Evolutionary conservation across 2,113 vertebrate genomes (phyloP), one percentile per base, ranked within the genome.

Genomic region (Prionailurus viverrinus): DNA sequence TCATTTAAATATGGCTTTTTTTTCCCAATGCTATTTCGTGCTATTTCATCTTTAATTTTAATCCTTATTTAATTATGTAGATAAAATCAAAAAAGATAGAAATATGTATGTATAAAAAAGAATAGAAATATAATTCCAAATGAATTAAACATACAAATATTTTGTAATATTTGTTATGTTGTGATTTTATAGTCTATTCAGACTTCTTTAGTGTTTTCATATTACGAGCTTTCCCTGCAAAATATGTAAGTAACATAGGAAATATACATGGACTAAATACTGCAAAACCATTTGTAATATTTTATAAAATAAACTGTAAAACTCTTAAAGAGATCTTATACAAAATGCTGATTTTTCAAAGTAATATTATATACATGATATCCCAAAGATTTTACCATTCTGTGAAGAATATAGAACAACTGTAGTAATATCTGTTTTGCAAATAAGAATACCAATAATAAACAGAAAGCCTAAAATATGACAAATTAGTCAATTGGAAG

Each of bases 21-120:
- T 94, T 29, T 85, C 76, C 29, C 61, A 68, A 29, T 96, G 63
- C 61, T 87, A 51, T 95, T 89, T 27, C 19, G 84, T 58, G 92
- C 39, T 98, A 93, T 97, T 98, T 98, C 25, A 98, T 98, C 96
- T 98, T 98, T 98, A 96, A 97, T 97, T 98, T 98, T 98, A 98
- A 97, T 94, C 71, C 7, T 97, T 95, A 98, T 94, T 98, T 78
- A 94, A 96, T 97, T 97, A 97, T 97, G 12, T 78, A 97, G 95
- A 97, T 76, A 80, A 86, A 97, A 66, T 58, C 92, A 91, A 45
- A 63, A 82, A 94, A 92, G 19, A 93, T 53, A 69, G 18, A 33
- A 94, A 95, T 4, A 81, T 76, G 7, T 58, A 4, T 51, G 5
- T 79, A 84, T 82, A 97, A 98, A 95, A 81, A 97, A 93, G 95